Evolutionary conservation across 2,888 invertebrate genomes (phyloP).

Genomic region (Diploptera punctata): DNA sequence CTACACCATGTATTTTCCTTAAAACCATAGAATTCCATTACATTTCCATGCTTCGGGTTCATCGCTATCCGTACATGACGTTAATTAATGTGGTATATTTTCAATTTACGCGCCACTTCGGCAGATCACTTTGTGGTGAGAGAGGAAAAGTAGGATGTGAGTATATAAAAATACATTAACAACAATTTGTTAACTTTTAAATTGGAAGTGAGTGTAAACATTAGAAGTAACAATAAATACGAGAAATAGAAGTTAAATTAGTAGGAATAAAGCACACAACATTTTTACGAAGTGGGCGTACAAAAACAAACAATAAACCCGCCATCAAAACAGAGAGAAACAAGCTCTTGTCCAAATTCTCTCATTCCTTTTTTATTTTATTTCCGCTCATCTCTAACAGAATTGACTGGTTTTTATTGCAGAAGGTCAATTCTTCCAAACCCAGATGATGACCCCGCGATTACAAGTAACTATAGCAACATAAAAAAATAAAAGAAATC

Average conservation of each 20-base stretch:
- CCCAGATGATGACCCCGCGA: background rate
- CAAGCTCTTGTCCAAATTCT: background rate
- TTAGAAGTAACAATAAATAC: constrained; percentile 13
- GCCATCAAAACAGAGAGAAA: background rate
- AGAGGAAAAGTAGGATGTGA: too few species aligned
- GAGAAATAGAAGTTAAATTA: constrained; percentile 10
- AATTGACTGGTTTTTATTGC: background rate
- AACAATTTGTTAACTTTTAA: background rate
- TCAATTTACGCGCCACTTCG: too few species aligned
- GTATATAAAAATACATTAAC: too few species aligned
- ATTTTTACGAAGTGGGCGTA: constrained; percentile 20
- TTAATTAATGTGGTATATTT: too few species aligned
- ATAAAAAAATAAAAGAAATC: background rate
- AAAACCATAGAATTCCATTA: too few species aligned
- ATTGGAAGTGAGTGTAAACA: background rate
- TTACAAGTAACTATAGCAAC: constrained; percentile 1
- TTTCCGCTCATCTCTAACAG: background rate
- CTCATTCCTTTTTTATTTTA: background rate
- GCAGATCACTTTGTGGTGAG: too few species aligned
- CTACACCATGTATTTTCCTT: too few species aligned
- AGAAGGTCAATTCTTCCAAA: background rate
- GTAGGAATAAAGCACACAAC: background rate
- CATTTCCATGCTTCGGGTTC: too few species aligned
- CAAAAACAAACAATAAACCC: constrained; percentile 22
- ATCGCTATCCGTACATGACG: too few species aligned